Evolutionary conservation across 2,797 vertebrate genomes (phyloP).

Genomic region (Aselliscus stoliczkanus): DNA sequence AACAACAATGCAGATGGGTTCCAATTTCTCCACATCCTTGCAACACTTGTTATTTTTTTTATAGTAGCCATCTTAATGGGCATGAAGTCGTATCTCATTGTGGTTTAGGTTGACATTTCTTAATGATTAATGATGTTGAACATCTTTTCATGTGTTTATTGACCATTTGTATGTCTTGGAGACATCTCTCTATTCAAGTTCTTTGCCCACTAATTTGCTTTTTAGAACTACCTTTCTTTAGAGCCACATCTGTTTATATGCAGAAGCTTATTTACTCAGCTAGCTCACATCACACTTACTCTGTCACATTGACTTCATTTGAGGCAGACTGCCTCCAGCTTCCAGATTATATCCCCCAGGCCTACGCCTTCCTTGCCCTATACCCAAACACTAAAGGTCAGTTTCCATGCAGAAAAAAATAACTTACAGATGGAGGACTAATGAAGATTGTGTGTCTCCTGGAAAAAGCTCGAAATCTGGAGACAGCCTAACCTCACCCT

Average conservation of each 20-base stretch:
- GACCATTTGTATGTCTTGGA: not conserved
- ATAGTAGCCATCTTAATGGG: not conserved
- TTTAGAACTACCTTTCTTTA: not conserved
- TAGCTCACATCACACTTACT: not conserved
- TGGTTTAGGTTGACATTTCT: not conserved
- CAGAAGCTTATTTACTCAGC: not conserved
- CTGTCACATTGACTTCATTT: not conserved
- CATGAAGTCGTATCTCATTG: not conserved
- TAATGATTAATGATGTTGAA: not conserved
- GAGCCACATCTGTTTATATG: not conserved
- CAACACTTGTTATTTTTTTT: not conserved
- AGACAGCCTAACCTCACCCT: not conserved
- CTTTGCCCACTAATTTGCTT: not conserved
- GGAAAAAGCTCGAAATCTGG: not conserved
- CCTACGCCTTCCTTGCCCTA: not conserved
- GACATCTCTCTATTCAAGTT: not conserved
- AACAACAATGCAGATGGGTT: not conserved
- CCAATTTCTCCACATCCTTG: not conserved
- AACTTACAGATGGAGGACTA: not conserved
- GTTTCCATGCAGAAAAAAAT: not conserved
- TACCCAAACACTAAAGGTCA: constrained; percentile 21
- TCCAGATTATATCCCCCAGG: not conserved
- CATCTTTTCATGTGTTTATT: not conserved
- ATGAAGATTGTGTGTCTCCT: not conserved
- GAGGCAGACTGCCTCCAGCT: not conserved